Base-by-base conservation (phyloP, 2,888 invertebrate species). In the Drosophila neotestacea region DNA sequence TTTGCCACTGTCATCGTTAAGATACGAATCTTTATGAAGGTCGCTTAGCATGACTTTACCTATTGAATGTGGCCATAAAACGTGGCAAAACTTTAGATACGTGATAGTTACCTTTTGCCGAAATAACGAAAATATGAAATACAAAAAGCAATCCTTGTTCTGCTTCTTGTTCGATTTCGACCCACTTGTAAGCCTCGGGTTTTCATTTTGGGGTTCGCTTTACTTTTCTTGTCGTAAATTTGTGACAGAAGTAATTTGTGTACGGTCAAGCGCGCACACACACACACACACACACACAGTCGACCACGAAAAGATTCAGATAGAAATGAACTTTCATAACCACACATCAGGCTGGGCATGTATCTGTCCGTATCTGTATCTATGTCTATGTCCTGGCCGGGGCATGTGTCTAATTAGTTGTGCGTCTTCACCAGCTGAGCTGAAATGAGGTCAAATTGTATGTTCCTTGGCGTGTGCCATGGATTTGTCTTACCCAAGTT, bases 11-110 rank as follows among this genome's bases (percentile, higher is more conserved):
- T 90, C 90, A 85, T 90, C 85, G 84, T 90, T 89, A 86, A 89
- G 90, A 90, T 90, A 82, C 50, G 48, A 58, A 90, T 90, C 90
- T 91, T 90, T 89, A 89, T 90, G 87, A 90, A 91, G 87, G 91
- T 90, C 85, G 83, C 62, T 30, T 30, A 16, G 32, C 10, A 41
- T 41, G 65, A 77, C 62, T 30, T 36, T 13, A 36, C n/a, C 61
- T 61, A 70, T 70, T 61, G 51, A 74, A 58, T 70, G 52, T 51
- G 56, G 36, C 38, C 65, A 60, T 77, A 70, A 77, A 77, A 77
- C 77, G 77, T 70, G 70, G 66, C 70, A 36, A 60, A 47, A 55
- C 54, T 68, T 63, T 47, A 52, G 61, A 77, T 65, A 76, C 76
- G 76, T 76, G 77, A 63, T 77, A 70, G 47, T 77, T 62, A 73